Conservation (phyloP, 2,797 vertebrate genomes). For the Platalea minor region DNA sequence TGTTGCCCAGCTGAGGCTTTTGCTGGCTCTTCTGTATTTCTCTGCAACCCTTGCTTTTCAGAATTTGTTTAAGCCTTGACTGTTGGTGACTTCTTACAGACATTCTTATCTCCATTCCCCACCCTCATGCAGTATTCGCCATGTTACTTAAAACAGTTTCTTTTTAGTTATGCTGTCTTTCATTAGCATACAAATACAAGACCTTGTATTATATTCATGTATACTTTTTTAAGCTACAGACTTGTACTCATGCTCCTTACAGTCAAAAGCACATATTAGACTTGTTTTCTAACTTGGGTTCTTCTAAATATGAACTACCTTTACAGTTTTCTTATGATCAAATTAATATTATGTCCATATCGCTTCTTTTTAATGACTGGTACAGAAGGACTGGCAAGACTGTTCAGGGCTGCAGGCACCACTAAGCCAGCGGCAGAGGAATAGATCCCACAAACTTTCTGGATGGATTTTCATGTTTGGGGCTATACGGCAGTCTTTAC, state of each 20-base stretch:
- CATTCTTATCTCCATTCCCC: conserved; percentile 2
- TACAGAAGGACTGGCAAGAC: not conserved
- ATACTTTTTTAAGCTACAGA: not conserved
- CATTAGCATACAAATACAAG: not conserved
- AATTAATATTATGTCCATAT: not conserved
- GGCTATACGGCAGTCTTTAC: not conserved
- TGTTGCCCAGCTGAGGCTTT: conserved; percentile 44
- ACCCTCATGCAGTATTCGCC: not conserved
- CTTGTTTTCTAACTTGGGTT: not conserved
- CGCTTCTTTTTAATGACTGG: not conserved
- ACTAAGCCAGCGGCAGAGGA: not conserved
- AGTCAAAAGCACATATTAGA: not conserved
- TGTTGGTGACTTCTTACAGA: not conserved
- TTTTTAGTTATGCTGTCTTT: not conserved
- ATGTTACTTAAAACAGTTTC: not conserved
- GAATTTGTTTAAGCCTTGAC: conserved; percentile 7
- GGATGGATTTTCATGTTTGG: not conserved
- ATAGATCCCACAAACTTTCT: not conserved
- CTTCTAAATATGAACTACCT: not conserved
- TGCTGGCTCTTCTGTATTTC: conserved; percentile 35
- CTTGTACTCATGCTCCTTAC: not conserved
- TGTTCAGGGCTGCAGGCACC: not conserved
- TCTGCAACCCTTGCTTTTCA: conserved; percentile 14
- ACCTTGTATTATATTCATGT: not conserved
- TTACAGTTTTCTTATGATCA: not conserved